Conservation (phyloP, 2,888 invertebrate genomes). For the Ennomos fuscantarius region DNA sequence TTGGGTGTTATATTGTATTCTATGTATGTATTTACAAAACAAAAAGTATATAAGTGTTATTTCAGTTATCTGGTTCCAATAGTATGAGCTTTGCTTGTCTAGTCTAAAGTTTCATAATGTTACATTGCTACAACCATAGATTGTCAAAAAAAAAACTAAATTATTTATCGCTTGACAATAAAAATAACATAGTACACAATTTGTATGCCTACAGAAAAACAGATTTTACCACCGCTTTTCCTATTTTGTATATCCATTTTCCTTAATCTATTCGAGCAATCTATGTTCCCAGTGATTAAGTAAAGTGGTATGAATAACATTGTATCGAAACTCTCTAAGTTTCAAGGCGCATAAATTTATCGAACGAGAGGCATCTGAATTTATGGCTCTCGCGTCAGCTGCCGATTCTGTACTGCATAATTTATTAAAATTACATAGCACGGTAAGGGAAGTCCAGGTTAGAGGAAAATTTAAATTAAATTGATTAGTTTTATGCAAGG, state of each 20-base stretch:
- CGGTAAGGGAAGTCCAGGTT: constrained; percentile 11
- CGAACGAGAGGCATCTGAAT: constrained; percentile 58
- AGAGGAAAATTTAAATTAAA: constrained; percentile 8
- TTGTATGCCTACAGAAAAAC: neutral
- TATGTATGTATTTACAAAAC: no score
- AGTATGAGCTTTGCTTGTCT: no score
- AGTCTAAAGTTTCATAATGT: neutral
- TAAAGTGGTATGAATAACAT: constrained; percentile 60
- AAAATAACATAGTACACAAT: no score
- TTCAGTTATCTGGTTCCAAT: no score
- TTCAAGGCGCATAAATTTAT: constrained; percentile 63
- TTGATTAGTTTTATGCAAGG: no score
- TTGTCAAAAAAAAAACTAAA: no score
- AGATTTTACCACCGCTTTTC: neutral
- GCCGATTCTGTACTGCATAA: constrained; percentile 27
- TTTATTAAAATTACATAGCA: constrained; percentile 25
- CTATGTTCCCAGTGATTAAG: constrained; percentile 57
- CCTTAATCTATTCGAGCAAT: constrained; percentile 39
- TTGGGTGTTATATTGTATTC: no score
- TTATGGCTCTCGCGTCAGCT: constrained; percentile 53
- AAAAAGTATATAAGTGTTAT: no score
- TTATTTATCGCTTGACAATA: no score
- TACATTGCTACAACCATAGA: neutral
- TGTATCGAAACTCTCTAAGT: constrained; percentile 50
- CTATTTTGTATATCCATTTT: constrained; percentile 40